Base-by-base conservation (phyloP, 2,888 invertebrate genomes). In the Leptogaster cylindrica region DNA sequence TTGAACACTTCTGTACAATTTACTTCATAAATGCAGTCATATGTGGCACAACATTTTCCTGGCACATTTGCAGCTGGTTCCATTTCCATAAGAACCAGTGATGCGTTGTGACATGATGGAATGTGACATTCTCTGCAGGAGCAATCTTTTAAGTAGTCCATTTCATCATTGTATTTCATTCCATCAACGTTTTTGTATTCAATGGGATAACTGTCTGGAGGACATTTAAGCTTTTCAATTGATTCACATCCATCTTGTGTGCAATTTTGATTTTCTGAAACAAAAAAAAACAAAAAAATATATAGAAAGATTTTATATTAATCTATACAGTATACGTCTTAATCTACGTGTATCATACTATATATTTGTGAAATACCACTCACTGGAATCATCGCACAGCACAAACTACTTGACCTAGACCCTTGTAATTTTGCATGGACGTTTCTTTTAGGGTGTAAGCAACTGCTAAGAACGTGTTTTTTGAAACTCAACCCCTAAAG, bases 21-120 rank as follows among this genome's bases (percentile, higher is more conserved):
- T 0, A 80, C 79, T 31, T 82, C 77, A 1, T 77, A 75, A 70
- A 81, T 82, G 68, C 82, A 80, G 36, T 82, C 78, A 72, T 82
- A 82, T 10, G 82, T 78, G 14, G 85, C 84, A 68, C 83, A 83
- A 71, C 85, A 85, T 69, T 83, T 82, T 2, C 79, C 79, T 2
- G 81, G 81, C 20, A 73, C 75, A 16, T 77, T 74, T 0, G 75
- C 71, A 69, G 79, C 78, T 7, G 75, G 74, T 63, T 70, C 39
- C 27, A 76, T 68, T 67, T 79, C 80, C 3, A 77, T 73, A 3
- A 77, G 74, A 1, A 80, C 77, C 44, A 78, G 73, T 1, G 73
- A 74, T 10, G 70, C 63, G 28, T 71, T 71, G 20, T 74, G 71
- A 66, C 80, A 80, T 63, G 76, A 77, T 6, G 76, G 79, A 66